Evolutionary conservation across 2,113 vertebrate genomes (phyloP), one percentile per base, ranked within the genome.

Genomic region (Melanostigma gelatinosum): DNA sequence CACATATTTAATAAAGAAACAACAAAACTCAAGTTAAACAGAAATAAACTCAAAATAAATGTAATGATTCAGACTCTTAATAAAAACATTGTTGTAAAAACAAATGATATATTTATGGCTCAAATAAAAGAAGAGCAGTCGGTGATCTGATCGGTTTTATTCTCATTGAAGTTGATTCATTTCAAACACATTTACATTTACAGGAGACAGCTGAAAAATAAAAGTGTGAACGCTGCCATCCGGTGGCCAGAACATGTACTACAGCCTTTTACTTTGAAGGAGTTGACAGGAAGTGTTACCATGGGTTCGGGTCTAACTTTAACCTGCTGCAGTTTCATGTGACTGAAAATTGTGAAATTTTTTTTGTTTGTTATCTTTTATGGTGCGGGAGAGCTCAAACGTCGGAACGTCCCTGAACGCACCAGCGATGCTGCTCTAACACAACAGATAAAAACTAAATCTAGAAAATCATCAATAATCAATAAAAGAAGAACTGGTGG

Each of bases 121-220:
- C 9, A 58, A 27, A 6, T 63, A 3, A 20, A 20, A 27, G 4
- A 15, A n/a, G 36, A 29, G 8, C 32, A 3, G 8, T 4, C 4
- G 6, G 24, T 27, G 65, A 64, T 38, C 48, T 57, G 52, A 76
- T 84, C 18, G 2, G n/a, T 76, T 88, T 88, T 86, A 88, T 77
- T 86, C 57, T 34, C 20, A 67, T 74, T 66, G 29, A 73, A 58
- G 54, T 11, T 50, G 83, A 69, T 79, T 82, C 4, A 75, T 75
- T 70, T 66, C 60, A 79, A 73, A 79, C 66, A 32, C 32, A 77
- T 67, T 77, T 60, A 58, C 60, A 75, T 80, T 73, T 66, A 71
- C 58, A 12, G 6, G 32, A 50, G 10, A 22, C 3, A 34, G 34
- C 34, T 34, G 34, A 34, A 34, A 8, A n/a, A 4, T n/a, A 22